Conservation (phyloP, 2,888 invertebrate species). For the Amphipoea lucens region DNA sequence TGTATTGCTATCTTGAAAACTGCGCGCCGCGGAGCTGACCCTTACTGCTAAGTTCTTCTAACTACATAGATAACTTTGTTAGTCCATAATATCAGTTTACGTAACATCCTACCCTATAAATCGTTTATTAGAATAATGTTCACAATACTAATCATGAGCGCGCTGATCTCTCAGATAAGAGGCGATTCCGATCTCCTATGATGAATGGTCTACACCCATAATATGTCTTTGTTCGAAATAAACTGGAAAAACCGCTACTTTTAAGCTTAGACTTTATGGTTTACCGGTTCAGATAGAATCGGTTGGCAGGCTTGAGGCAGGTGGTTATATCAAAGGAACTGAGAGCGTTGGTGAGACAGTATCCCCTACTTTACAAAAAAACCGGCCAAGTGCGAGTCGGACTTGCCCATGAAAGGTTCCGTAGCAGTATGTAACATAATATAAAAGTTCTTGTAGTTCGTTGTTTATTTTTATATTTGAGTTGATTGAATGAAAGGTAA, state of each 20-base stretch:
- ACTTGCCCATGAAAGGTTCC: too few relatives aligned
- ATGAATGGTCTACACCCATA: conserved; percentile 79
- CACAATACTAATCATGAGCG: conserved; percentile 82
- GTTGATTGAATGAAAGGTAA: too few relatives aligned
- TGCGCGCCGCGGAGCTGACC: too few relatives aligned
- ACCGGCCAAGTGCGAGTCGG: too few relatives aligned
- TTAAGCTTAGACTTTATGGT: conserved; percentile 43
- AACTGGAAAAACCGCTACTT: conserved; percentile 59
- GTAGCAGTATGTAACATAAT: too few relatives aligned
- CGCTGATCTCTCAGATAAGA: conserved; percentile 73
- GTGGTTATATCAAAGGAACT: neutral
- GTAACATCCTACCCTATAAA: conserved; percentile 73
- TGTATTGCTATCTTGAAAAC: too few relatives aligned
- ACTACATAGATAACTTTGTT: neutral
- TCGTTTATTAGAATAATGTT: conserved; percentile 83
- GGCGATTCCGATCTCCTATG: conserved; percentile 81
- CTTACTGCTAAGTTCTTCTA: too few relatives aligned
- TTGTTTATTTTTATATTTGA: too few relatives aligned
- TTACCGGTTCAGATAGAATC: conserved; percentile 46
- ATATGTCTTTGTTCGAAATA: conserved; percentile 80
- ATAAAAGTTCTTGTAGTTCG: too few relatives aligned
- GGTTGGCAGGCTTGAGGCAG: conserved; percentile 8
- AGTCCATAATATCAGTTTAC: conserved; percentile 43
- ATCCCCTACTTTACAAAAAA: too few relatives aligned
- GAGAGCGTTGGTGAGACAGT: too few relatives aligned